Evolutionary conservation across 2,888 invertebrate genomes (phyloP), one percentile per base, ranked within the genome.

Genomic region (Oligia strigilis): DNA sequence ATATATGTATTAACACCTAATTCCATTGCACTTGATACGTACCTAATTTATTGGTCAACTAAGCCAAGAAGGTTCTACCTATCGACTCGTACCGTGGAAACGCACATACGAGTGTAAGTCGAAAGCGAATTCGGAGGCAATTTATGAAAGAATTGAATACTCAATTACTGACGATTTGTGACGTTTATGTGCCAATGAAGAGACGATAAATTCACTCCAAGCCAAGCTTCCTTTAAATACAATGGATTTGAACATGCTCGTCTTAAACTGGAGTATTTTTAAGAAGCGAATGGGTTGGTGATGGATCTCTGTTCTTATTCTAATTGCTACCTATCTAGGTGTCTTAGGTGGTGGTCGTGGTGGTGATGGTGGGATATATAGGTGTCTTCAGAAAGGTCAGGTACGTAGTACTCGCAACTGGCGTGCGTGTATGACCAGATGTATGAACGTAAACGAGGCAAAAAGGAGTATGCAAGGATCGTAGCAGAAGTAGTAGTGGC

Each of bases 131-230:
- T 88, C 91, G 86, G 77, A 91, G 90, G 94, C 95, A 94, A 95
- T 96, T 95, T 96, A 96, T 96, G 94, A 95, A 94, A 95, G 95
- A 95, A 94, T 92, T 94, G 95, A 94, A 95, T 94, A 94, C 94
- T 91, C 95, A 94, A 95, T 96, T 95, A 95, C 93, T 90, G 92
- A 91, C 93, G 93, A 93, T 91, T 92, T 93, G 90, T 93, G 94
- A 93, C 94, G 93, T 94, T 95, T 95, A 95, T 94, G 94, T 94
- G 94, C 92, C 94, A 93, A 94, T 93, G 91, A 87, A 81, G 87
- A 88, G 87, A 83, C 92, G 90, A 93, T 92, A 91, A 93, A 93
- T 93, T 90, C 88, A 69, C 81, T 86, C 75, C 67, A 60, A 75
- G 60, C 64, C 43, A 29, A 43, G 82, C 72, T 77, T 46, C 49